phyloP scores from a whole-genome alignment of 2,888 invertebrate species.

The Agrotis exclamationis region DNA sequence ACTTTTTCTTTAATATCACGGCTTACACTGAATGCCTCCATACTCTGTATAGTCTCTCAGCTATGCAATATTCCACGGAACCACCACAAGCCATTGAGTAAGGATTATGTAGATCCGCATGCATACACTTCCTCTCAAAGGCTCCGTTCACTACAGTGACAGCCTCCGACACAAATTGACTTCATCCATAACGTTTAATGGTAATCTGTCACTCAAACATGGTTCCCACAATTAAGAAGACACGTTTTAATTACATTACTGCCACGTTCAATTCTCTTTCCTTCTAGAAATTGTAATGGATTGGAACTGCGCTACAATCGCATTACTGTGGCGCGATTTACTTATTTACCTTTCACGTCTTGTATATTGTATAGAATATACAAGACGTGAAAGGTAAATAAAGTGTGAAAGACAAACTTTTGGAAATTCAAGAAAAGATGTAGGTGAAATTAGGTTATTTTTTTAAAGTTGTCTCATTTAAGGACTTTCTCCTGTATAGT shows the following conservation, averaged over 20 bases:
- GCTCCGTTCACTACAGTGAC: constrained; percentile 19
- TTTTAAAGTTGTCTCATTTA: too few species aligned
- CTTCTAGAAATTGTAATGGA: constrained; percentile 25
- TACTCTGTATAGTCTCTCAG: constrained; percentile 21
- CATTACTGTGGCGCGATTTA: constrained; percentile 11
- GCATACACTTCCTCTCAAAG: constrained; percentile 43
- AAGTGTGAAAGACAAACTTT: background rate
- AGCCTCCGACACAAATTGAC: constrained; percentile 43
- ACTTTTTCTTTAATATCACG: constrained; percentile 29
- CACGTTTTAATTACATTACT: constrained; percentile 27
- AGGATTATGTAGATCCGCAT: constrained; percentile 52
- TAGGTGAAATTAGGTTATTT: background rate
- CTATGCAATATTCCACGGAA: constrained; percentile 40
- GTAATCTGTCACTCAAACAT: constrained; percentile 39
- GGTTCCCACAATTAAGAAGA: background rate
- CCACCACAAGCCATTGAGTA: constrained; percentile 41
- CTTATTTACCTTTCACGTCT: too few species aligned
- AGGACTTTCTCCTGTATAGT: too few species aligned
- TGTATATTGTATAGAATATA: too few species aligned
- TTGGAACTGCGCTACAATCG: constrained; percentile 20
- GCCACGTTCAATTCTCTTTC: constrained; percentile 7
- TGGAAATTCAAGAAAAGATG: background rate
- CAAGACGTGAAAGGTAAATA: background rate
- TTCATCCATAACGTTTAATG: constrained; percentile 35
- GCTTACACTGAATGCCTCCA: constrained; percentile 22